Base-by-base conservation (phyloP, 1,140 invertebrate species). In the Heliothis subflexa region DNA sequence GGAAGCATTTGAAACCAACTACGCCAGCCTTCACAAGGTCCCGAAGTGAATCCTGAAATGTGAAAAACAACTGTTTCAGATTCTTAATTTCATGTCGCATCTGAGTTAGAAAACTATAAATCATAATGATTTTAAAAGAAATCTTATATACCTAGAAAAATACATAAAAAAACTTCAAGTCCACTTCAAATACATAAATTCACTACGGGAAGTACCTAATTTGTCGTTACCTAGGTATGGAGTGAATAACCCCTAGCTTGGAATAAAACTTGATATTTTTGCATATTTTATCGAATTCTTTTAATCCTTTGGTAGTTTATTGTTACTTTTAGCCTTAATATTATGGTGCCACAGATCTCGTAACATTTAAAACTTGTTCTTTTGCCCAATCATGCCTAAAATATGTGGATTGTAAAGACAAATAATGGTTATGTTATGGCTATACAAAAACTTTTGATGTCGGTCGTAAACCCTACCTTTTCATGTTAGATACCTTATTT, bases 1-100 rank as follows among this genome's bases (percentile, higher is more conserved):
- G 90, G 75, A 97, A 97, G 88, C 97, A 97, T 91, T 97, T 97
- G 74, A 97, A 97, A 4, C 97, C 97, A 9, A 96, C 95, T 0
- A 97, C 96, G 16, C 97, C 97, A 55, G 95, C 96, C 1, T 95
- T 90, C 11, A 97, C 90, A 79, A 97, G 90, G 40, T 95, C 90
- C 59, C 89, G 86, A 45, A 97, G 86, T 21, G 97, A 96, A 84
- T 95, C 91, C 96, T 96, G 83, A 2, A 75, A 40, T 7, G 0
- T 7, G 0, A 74, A 50, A 28, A 71, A 74, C 18, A 73, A 50
- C 54, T n/a, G 4, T 33, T 28, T 45, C 2, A 59, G 5, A 12
- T 54, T 13, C 33, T 40, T 7, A 40, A 40, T 9, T 25, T 25
- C 5, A 40, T 33, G 3, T 9, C 7, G 33, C 9, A 40, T 7